Evolutionary conservation across 2,113 vertebrate genomes (phyloP), one percentile per base, ranked within the genome.

Genomic region (Lamprologus speciosus): DNA sequence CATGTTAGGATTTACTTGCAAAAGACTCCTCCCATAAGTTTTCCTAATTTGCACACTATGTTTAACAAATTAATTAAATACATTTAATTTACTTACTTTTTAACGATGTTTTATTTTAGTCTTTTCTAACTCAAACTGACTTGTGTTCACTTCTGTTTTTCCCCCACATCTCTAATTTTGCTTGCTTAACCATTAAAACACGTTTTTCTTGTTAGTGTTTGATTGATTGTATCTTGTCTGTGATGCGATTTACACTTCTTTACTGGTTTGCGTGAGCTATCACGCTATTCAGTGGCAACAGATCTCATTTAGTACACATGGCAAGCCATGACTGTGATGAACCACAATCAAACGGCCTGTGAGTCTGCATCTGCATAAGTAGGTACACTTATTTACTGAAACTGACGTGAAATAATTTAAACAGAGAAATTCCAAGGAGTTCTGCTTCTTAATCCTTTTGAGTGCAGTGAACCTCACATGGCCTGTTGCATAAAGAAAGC

Each of bases 381-480:
- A 1, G 45, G 26, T 10, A 31, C 33, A 51, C 57, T 53, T 23
- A 23, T 79, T 84, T 45, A 40, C 35, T 83, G 80, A 60, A 60
- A 88, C 60, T 28, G 81, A 70, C 80, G 58, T 81, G 68, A 50
- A 88, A 84, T 88, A 1, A 60, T 87, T 82, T 87, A 37, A 75
- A 47, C 33, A 33, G 70, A 87, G 13, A 85, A 78, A 86, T 91
- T 16, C 75, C 88, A 89, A 58, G 70, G 83, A 94, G 91, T 91
- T 80, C 86, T 81, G 2, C 47, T 55, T 21, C 12, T 37, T 95
- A 95, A 95, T 95, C 95, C 93, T 80, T 57, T 87, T 88, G 82
- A 51, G 88, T 90, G 86, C 92, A 90, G 40, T 94, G 90, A 95
- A 93, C 88, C 91, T 57, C 70, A 80, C 26, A 28, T 23, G 58